phyloP scores from a whole-genome alignment of 2,888 invertebrate species.

The Ypsolopha scabrella region DNA sequence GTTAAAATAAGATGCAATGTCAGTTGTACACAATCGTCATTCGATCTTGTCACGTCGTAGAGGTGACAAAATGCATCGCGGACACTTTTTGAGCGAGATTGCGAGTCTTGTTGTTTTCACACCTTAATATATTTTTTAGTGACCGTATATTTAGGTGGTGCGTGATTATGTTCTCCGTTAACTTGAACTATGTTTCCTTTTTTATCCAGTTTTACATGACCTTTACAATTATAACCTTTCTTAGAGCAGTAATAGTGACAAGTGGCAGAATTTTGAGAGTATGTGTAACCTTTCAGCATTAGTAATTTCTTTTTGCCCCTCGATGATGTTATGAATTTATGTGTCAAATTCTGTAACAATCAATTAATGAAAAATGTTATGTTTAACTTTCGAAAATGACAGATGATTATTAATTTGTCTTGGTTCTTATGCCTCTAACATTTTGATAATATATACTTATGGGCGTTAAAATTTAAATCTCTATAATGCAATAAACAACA shows the following conservation, averaged over 20 bases:
- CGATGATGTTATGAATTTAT: constrained; percentile 15
- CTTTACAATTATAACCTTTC: neutral
- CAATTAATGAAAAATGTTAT: neutral
- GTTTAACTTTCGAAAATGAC: neutral
- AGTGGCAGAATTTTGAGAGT: constrained; percentile 11
- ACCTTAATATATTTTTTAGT: neutral
- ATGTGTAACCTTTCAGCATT: constrained; percentile 15
- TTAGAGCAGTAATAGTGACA: neutral
- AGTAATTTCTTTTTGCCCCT: constrained; percentile 17
- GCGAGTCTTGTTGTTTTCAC: no score
- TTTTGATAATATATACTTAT: no score
- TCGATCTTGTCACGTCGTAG: no score
- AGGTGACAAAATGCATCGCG: no score
- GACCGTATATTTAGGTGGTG: constrained; percentile 3
- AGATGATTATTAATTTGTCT: no score
- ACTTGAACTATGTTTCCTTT: constrained; percentile 3
- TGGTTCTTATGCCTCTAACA: no score
- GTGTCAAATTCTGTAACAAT: neutral
- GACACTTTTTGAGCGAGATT: no score
- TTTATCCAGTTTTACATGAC: neutral
- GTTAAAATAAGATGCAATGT: no score
- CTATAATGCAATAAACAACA: no score
- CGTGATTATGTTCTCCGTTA: constrained; percentile 6
- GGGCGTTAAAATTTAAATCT: no score
- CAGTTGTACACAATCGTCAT: no score